A percentile compares a stretch with the other conserved stretches of the same genome.
These are phyloP conservation scores for Bradynema listronoti DNA, from an alignment of 1,140 invertebrate genomes.

Conservation along the genomic window DNA sequence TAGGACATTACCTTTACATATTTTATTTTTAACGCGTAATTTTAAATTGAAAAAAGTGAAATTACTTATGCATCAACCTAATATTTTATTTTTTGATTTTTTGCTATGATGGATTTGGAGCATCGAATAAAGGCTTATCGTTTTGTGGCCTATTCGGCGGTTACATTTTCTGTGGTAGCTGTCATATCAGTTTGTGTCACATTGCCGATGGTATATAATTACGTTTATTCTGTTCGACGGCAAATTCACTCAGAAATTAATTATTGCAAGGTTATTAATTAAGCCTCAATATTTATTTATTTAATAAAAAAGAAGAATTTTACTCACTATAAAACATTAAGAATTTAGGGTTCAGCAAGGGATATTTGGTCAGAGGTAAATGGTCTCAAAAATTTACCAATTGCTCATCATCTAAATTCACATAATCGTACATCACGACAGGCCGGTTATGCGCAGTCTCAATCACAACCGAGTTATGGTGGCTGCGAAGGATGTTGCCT, in stretches of 20 bases:
- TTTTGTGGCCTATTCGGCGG: conserved; percentile 41
- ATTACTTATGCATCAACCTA: no score
- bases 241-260: conserved; percentile 48
- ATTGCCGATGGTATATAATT: conserved; percentile 54
- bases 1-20: no score
- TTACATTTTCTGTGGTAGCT: conserved; percentile 37
- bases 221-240: conserved; percentile 51
- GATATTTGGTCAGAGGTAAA: conserved; percentile 26
- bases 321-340: no score
- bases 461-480: background rate
- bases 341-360: conserved; percentile 20
- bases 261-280: conserved; percentile 56
- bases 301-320: no score
- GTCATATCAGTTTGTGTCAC: conserved; percentile 45
- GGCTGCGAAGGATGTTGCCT: conserved; percentile 22
- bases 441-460: background rate
- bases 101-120: conserved; percentile 39
- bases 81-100: no score
- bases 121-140: conserved; percentile 42
- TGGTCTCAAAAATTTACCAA: conserved; percentile 12
- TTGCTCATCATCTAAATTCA: no score
- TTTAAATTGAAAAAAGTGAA: no score
- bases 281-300: no score
- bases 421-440: conserved; percentile 5
- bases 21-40: no score